Evolutionary conservation across 1,140 invertebrate species (phyloP).

Genomic region (Zaprionus nigranus): DNA sequence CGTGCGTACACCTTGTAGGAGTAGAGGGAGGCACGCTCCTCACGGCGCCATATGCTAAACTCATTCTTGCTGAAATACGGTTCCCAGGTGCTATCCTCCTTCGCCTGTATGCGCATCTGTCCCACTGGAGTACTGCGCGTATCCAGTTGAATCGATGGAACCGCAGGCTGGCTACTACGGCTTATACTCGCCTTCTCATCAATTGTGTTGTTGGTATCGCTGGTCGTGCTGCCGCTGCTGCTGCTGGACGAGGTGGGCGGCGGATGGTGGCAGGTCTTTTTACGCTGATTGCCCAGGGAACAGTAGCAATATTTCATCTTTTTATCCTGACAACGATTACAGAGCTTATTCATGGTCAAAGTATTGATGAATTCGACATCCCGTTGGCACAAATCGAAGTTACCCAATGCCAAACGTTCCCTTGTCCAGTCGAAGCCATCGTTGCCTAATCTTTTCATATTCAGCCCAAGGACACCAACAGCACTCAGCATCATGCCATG

Average conservation of each 20-base stretch:
- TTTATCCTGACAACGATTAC: conserved; percentile 85
- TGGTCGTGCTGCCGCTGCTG: conserved; percentile 43
- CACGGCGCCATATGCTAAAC: conserved; percentile 92
- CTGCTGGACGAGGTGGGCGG: background rate
- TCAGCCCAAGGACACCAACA: conserved; percentile 71
- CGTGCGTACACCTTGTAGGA: conserved; percentile 94
- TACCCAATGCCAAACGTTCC: conserved; percentile 67
- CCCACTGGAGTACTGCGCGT: conserved; percentile 58
- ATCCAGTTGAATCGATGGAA: conserved; percentile 47
- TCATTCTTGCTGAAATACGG: conserved; percentile 92
- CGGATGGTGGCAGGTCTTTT: conserved; percentile 85
- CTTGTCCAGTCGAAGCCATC: conserved; percentile 75
- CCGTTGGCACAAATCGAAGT: conserved; percentile 68
- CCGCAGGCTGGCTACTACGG: conserved; percentile 35
- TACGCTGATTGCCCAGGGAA: conserved; percentile 86
- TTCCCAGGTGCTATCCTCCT: conserved; percentile 88
- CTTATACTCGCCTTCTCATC: conserved; percentile 46
- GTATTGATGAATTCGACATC: conserved; percentile 77
- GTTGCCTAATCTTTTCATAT: conserved; percentile 46
- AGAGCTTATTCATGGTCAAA: conserved; percentile 72
- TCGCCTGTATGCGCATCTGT: conserved; percentile 77
- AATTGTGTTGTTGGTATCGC: background rate
- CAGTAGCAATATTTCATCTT: conserved; percentile 87
- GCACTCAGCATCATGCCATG: conserved; percentile 71
- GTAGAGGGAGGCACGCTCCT: conserved; percentile 88